Evolutionary conservation across 2,797 vertebrate species (phyloP).

Genomic region (Smutsia temminckii): DNA sequence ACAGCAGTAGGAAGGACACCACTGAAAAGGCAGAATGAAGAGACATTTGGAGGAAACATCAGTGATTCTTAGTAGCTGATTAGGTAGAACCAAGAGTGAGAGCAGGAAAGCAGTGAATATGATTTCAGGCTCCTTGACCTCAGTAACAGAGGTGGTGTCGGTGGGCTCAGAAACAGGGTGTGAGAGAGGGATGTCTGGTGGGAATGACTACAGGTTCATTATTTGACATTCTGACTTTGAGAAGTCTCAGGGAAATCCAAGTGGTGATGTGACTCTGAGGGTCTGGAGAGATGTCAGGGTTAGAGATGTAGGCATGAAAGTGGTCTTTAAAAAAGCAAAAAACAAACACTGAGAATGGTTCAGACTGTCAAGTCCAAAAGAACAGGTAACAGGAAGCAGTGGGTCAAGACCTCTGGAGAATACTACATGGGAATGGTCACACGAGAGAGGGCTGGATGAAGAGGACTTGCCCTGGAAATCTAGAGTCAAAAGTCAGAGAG

Average conservation of each 20-base stretch:
- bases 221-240: not conserved
- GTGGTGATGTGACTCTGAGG: not conserved
- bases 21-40: not conserved
- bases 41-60: not conserved
- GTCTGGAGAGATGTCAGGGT: not conserved
- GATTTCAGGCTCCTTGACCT: not conserved
- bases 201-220: not conserved
- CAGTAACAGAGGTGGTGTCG: not conserved
- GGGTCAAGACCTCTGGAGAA: not conserved
- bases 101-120: not conserved
- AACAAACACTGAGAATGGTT: not conserved
- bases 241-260: not conserved
- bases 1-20: not conserved
- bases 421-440: not conserved
- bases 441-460: not conserved
- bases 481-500: not conserved
- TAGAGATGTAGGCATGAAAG: not conserved
- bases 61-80: not conserved
- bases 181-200: not conserved
- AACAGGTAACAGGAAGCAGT: not conserved
- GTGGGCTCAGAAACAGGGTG: not conserved
- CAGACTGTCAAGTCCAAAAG: not conserved
- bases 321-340: not conserved
- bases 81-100: not conserved
- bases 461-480: not conserved